phyloP scores from a whole-genome alignment of 2,797 vertebrate genomes.

The Danio kyathit region DNA sequence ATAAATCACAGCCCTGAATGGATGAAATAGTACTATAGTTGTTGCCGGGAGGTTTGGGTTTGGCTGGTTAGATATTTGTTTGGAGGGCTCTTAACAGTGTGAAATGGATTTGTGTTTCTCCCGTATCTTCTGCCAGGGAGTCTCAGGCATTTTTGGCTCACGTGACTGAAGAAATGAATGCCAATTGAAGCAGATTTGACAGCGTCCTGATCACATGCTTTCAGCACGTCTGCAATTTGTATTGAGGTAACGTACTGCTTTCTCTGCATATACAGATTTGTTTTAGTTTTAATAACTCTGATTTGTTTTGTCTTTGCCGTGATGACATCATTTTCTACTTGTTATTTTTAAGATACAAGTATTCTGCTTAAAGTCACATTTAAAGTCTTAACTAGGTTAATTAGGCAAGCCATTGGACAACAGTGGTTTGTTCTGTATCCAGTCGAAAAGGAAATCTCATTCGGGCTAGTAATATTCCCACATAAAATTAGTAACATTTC shows the following conservation, averaged over 20 bases:
- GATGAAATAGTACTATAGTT: background rate
- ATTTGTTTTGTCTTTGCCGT: too few relatives aligned
- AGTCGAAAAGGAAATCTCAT: too few relatives aligned
- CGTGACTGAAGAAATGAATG: background rate
- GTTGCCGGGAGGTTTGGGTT: background rate
- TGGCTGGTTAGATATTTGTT: background rate
- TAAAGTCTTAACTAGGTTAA: too few relatives aligned
- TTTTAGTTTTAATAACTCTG: too few relatives aligned
- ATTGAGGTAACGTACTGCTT: background rate
- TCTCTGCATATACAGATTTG: background rate
- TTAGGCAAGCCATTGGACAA: too few relatives aligned
- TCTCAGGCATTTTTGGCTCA: background rate
- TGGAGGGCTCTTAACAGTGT: background rate
- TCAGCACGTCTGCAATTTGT: background rate
- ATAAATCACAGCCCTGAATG: slow-evolving; percentile 32
- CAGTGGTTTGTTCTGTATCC: too few relatives aligned
- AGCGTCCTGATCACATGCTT: background rate
- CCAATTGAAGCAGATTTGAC: background rate
- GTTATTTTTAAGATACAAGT: too few relatives aligned
- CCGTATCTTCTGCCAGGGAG: background rate
- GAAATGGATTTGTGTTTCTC: background rate
- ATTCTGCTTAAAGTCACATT: too few relatives aligned
- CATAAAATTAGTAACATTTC: too few relatives aligned
- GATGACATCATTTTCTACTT: too few relatives aligned
- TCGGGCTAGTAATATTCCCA: too few relatives aligned